Evolutionary conservation across 2,888 invertebrate species (phyloP).

Genomic region (Electrophaes corylata): DNA sequence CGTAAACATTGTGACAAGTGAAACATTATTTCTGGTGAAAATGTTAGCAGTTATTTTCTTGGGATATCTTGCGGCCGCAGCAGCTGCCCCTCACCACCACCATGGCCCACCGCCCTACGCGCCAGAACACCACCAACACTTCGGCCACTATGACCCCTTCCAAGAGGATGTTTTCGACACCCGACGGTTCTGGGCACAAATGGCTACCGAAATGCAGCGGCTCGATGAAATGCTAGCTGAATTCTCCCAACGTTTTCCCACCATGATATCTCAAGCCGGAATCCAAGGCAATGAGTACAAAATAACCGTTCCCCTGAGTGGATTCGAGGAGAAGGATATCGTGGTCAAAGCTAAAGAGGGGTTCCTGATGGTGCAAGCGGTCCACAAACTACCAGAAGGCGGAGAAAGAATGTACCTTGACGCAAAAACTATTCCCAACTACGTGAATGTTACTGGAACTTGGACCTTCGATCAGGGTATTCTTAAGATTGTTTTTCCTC

Average conservation of each 20-base stretch:
- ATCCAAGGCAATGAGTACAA: constrained; percentile 61
- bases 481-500: constrained; percentile 61
- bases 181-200: constrained; percentile 58
- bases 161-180: constrained; percentile 61
- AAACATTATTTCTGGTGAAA: constrained; percentile 26
- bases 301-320: constrained; percentile 55
- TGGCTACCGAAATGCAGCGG: constrained; percentile 55
- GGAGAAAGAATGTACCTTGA: constrained; percentile 55
- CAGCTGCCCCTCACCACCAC: constrained; percentile 57
- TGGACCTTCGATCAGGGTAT: constrained; percentile 61
- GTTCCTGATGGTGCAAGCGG: constrained; percentile 67
- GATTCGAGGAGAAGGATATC: constrained; percentile 67
- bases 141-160: constrained; percentile 34
- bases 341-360: constrained; percentile 68
- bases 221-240: constrained; percentile 57
- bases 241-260: constrained; percentile 57
- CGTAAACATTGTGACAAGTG: constrained; percentile 3
- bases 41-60: constrained; percentile 57
- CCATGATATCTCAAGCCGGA: constrained; percentile 43
- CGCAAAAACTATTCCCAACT: constrained; percentile 56
- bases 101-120: constrained; percentile 26
- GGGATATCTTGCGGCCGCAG: constrained; percentile 53
- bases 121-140: constrained; percentile 21
- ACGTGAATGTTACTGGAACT: constrained; percentile 58
- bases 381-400: constrained; percentile 43